Percentiles rank a stretch among this genome's conserved stretches.
These are phyloP conservation scores for Papilio polytes DNA, from an alignment of 1,140 invertebrate genomes.

Conservation along the genomic window DNA sequence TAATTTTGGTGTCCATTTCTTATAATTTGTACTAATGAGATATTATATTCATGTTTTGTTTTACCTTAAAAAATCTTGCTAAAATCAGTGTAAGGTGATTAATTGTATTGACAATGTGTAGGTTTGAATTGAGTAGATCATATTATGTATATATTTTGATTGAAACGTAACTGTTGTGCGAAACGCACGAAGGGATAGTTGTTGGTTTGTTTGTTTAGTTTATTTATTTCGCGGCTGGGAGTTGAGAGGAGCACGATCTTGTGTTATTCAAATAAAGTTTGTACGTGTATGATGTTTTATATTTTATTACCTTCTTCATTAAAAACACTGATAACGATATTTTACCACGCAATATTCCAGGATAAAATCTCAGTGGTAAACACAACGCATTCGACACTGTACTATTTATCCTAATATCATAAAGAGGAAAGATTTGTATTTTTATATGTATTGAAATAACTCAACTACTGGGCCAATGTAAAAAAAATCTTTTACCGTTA, in stretches of 20 bases:
- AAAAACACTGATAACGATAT: not conserved
- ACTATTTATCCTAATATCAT: too few species aligned
- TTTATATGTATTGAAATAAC: too few species aligned
- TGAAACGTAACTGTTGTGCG: not conserved
- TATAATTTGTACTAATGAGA: too few species aligned
- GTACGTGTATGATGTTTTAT: slow-evolving; percentile 55
- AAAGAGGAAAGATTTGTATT: too few species aligned
- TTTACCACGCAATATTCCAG: not conserved
- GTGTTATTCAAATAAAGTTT: slow-evolving; percentile 70
- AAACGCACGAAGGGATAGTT: slow-evolving; percentile 46
- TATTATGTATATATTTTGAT: not conserved
- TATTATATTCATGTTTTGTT: too few species aligned
- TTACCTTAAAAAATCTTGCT: too few species aligned
- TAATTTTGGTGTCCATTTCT: too few species aligned
- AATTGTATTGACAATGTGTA: not conserved
- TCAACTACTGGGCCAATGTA: too few species aligned
- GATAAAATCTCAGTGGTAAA: too few species aligned
- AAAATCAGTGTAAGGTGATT: not conserved
- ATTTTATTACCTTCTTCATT: slow-evolving; percentile 41
- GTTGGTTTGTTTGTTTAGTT: slow-evolving; percentile 54
- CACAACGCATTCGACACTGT: too few species aligned
- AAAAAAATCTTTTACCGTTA: too few species aligned
- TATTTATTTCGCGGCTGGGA: slow-evolving; percentile 50
- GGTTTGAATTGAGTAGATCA: not conserved
- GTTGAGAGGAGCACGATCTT: slow-evolving; percentile 46